Evolutionary conservation across 2,888 invertebrate genomes (phyloP), one percentile per base, ranked within the genome.

Genomic region (Troglohyphantes excavatus): DNA sequence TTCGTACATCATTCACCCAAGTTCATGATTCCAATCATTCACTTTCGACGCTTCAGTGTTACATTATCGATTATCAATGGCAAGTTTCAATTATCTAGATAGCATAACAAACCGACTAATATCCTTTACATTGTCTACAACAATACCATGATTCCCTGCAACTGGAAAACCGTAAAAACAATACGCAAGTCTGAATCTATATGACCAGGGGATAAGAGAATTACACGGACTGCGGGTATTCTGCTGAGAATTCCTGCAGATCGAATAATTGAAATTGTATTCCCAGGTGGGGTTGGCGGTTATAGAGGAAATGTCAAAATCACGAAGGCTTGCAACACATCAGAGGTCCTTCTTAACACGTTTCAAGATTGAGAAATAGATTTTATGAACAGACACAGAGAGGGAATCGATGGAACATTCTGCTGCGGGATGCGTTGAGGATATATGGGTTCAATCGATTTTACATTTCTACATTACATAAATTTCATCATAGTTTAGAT

Each of bases 321-420:
- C 63, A 7, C 27, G 27, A 75, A 75, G 46, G 21, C 72, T 39
- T 19, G 33, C 75, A 84, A 75, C 84, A 75, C 65, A 46, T 84
- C 75, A 82, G 11, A 29, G 65, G 23, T 70, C 81, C 81, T 82
- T 59, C 70, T 61, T 53, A 81, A n/a, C 33, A 39, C 19, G 33
- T 26, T 61, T 26, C 1, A 59, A 85, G 76, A 76, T 76, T 68
- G 85, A 85, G 76, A 85, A 85, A 85, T 76, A 76, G 76, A 85
- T 85, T 85, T 73, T 85, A 85, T 85, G 85, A 85, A 26, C 65
- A 53, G 46, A 76, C 75, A 39, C 65, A 59, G 29, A 68, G 67
- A 67, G 33, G 53, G 61, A 76, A 85, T 85, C 76, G 26, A 83
- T 83, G 63, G 63, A 72, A 61, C 43, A 85, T 59, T 68, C 76